Base-by-base conservation (phyloP, 2,113 vertebrate genomes). In the Corythornis madagascariensis region DNA sequence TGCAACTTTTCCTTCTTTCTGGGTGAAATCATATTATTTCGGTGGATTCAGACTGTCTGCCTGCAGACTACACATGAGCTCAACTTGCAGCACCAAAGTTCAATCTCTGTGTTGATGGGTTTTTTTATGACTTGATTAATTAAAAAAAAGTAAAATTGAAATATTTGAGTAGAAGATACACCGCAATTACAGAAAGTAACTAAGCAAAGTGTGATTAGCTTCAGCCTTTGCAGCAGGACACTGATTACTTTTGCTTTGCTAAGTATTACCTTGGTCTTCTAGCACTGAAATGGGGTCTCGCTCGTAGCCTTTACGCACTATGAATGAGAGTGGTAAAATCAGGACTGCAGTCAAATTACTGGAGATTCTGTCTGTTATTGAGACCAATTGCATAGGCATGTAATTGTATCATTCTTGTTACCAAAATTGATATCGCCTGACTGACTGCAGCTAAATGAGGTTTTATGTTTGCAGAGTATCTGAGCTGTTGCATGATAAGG, bases 1-100 rank as follows among this genome's bases (percentile, higher is more conserved):
- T 0, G 3, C 57, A 92, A 81, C 73, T 72, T 91, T 63, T 80
- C 70, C 84, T 94, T 60, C 72, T 77, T 80, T 76, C 35, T 78
- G 76, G 14, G 33, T 64, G 73, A 91, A 94, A 25, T 70, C 0
- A 5, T 60, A 94, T 88, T 88, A 88, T 86, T 95, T 94, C 90
- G 55, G 76, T 73, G 92, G 73, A 81, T 73, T 70, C 83, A 94
- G 93, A 79, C 92, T 92, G 94, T 93, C 90, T 96, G 90, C 93
- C 93, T 96, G 92, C 88, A 38, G 38, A 38, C 64, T 78, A 22
- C 0, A 0, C 18, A 17, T 50, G 52, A 86, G 31, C 16, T 67
- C 52, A 65, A 9, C 13, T 29, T 86, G 28, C 35, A 48, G 38
- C 40, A 61, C 21, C 15, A 24, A 61, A 88, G 59, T 61, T 81